phyloP scores from a whole-genome alignment of 2,113 vertebrate genomes.

The Erinaceus europaeus region DNA sequence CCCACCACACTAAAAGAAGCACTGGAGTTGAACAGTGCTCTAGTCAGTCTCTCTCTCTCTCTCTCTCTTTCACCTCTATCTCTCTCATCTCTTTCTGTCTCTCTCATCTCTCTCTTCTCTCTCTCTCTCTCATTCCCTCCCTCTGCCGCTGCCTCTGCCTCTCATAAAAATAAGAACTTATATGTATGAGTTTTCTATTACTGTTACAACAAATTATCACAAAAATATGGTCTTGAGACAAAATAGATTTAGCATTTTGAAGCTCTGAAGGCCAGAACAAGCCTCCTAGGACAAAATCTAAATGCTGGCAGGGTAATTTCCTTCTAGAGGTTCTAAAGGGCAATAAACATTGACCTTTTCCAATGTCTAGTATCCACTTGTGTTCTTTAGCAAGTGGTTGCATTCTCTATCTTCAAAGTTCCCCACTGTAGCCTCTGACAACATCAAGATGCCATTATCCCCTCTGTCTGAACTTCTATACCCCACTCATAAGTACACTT shows the following conservation, averaged over 20 bases:
- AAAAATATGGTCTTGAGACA: accelerated
- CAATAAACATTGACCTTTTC: neutral
- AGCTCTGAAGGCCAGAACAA: neutral
- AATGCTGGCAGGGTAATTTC: accelerated
- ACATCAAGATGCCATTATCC: accelerated
- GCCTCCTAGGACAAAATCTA: too few relatives aligned
- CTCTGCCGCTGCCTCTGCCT: too few relatives aligned
- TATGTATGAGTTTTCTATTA: too few relatives aligned
- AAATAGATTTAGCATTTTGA: accelerated
- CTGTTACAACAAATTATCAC: neutral
- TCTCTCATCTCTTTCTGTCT: too few relatives aligned
- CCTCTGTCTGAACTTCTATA: neutral
- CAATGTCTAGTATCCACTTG: neutral
- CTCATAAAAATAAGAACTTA: neutral
- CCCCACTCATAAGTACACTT: neutral
- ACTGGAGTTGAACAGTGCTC: too few relatives aligned
- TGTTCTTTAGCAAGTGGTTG: accelerated
- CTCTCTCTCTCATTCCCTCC: too few relatives aligned
- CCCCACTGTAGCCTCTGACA: accelerated
- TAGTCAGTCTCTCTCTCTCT: too few relatives aligned
- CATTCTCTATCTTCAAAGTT: neutral
- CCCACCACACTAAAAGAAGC: too few relatives aligned
- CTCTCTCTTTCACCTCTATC: too few relatives aligned
- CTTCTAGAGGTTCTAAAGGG: neutral
- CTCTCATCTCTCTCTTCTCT: too few relatives aligned